A percentile compares a stretch with the other conserved stretches of the same genome.
Conservation (phyloP, 1,140 invertebrate species). For the Akabosia matsudoensis region DNA sequence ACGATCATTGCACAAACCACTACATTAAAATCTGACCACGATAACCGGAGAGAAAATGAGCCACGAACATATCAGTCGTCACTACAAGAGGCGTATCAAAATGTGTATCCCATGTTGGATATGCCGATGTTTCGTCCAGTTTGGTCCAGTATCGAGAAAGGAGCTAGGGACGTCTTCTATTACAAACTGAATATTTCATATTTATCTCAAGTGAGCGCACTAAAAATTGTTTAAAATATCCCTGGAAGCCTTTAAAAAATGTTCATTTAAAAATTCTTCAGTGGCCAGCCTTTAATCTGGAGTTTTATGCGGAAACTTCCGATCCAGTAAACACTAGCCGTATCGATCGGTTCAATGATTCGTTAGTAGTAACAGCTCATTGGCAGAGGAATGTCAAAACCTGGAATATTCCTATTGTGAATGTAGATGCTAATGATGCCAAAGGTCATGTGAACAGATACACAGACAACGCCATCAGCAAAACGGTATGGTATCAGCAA, state of each 20-base stretch:
- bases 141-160: neutral
- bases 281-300: conserved; percentile 58
- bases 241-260: neutral
- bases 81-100: too few relatives aligned
- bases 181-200: neutral
- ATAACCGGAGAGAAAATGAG: too few relatives aligned
- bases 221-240: too few relatives aligned
- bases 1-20: too few relatives aligned
- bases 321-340: neutral
- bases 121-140: neutral
- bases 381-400: neutral
- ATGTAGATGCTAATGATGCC: neutral
- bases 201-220: neutral
- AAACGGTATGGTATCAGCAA: neutral
- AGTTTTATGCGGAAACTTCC: conserved; percentile 38
- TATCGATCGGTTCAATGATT: neutral
- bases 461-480: neutral
- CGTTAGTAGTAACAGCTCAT: neutral
- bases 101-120: too few relatives aligned
- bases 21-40: too few relatives aligned
- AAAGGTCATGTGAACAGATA: neutral
- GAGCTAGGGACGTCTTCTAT: neutral
- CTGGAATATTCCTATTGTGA: neutral
- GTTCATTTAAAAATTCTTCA: conserved; percentile 42
- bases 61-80: too few relatives aligned